These are phyloP conservation scores for Elachura formosa DNA, from an alignment of 2,113 vertebrate species.

Conservation along the genomic window DNA sequence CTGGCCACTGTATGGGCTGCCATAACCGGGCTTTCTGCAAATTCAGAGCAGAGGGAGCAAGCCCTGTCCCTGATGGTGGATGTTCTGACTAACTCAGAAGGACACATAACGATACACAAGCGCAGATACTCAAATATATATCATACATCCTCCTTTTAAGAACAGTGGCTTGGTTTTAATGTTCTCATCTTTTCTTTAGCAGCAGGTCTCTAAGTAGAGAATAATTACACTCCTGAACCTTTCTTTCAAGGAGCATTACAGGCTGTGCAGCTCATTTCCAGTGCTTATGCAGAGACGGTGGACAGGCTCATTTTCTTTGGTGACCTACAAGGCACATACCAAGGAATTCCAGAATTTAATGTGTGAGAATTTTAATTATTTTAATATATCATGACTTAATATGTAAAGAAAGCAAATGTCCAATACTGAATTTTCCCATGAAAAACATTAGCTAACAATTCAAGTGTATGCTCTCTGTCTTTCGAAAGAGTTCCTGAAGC, in stretches of 20 bases:
- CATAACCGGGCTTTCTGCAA: not conserved
- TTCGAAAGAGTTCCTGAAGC: not conserved
- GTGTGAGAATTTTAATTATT: not conserved
- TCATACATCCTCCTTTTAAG: not conserved
- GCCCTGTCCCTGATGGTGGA: fast-evolving
- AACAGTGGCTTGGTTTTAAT: not conserved
- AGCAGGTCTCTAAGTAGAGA: not conserved
- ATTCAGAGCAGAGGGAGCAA: not conserved
- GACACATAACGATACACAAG: not conserved
- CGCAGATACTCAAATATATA: not conserved
- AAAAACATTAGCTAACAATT: not conserved
- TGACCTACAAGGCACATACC: not conserved
- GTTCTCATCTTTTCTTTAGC: not conserved
- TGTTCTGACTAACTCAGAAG: not conserved
- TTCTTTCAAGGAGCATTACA: not conserved
- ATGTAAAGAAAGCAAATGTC: not conserved
- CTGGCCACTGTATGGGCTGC: fast-evolving
- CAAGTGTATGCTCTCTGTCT: not conserved
- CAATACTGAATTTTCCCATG: not conserved
- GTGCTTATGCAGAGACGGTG: not conserved
- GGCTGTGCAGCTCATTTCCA: not conserved
- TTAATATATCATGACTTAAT: not conserved
- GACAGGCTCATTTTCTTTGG: not conserved
- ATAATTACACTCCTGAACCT: not conserved
- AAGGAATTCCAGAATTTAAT: not conserved